These are phyloP conservation scores for Mya arenaria DNA, from an alignment of 1,140 invertebrate species.

Conservation along the genomic window DNA sequence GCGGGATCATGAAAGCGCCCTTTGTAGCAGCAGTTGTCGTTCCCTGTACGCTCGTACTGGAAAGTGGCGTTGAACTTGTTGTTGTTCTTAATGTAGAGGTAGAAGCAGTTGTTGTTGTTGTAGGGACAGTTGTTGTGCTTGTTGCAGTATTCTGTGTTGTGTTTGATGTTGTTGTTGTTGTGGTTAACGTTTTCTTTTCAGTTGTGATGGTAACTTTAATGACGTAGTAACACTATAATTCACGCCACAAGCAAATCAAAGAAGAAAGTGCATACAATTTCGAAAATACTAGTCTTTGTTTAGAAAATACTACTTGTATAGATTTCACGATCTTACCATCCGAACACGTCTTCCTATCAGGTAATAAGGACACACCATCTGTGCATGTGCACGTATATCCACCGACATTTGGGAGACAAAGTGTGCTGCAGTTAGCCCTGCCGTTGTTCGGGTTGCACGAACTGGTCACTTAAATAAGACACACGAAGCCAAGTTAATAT, in stretches of 20 bases:
- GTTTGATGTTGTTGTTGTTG: background rate
- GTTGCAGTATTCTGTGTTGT: too few relatives aligned
- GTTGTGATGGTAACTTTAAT: background rate
- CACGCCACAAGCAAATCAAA: too few relatives aligned
- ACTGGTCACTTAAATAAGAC: background rate
- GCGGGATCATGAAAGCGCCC: background rate
- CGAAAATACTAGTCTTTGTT: too few relatives aligned
- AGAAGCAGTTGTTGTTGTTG: too few relatives aligned
- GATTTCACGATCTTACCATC: constrained; percentile 66
- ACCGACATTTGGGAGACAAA: constrained; percentile 11
- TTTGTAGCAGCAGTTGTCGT: background rate
- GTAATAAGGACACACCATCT: constrained; percentile 7
- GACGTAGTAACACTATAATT: background rate
- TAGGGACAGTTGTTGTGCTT: too few relatives aligned
- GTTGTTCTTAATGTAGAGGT: too few relatives aligned
- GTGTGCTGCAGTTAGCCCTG: constrained; percentile 24
- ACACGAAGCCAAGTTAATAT: too few relatives aligned
- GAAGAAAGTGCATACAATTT: too few relatives aligned
- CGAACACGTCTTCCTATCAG: constrained; percentile 18
- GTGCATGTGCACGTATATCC: constrained; percentile 26
- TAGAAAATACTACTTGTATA: too few relatives aligned
- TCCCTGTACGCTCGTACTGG: background rate
- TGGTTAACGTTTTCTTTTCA: background rate
- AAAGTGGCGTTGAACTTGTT: too few relatives aligned
- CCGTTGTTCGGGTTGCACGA: constrained; percentile 15